These are phyloP conservation scores for Byasa hedistus DNA, from an alignment of 2,888 invertebrate species.

Conservation along the genomic window DNA sequence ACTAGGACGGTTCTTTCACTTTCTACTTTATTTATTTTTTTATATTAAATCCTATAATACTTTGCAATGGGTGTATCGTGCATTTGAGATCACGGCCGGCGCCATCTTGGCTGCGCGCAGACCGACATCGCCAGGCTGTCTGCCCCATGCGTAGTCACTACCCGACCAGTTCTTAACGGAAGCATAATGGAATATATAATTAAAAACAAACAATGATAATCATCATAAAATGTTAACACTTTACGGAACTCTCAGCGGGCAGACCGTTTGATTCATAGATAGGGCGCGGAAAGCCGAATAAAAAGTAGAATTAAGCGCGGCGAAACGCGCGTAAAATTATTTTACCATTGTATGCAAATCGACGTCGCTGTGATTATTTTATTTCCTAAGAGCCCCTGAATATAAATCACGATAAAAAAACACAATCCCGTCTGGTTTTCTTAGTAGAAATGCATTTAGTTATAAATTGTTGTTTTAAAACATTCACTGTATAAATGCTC, in stretches of 20 bases:
- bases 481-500: constrained; percentile 34
- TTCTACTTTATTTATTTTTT: neutral
- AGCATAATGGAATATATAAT: constrained; percentile 17
- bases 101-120: constrained; percentile 57
- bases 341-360: constrained; percentile 81
- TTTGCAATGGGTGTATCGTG: constrained; percentile 27
- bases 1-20: constrained; percentile 22
- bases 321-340: constrained; percentile 81
- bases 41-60: neutral
- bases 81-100: constrained; percentile 48
- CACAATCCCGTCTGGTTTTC: constrained; percentile 60
- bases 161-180: constrained; percentile 37
- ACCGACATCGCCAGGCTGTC: constrained; percentile 64
- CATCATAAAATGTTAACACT: constrained; percentile 69
- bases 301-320: constrained; percentile 79
- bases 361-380: constrained; percentile 77
- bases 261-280: constrained; percentile 77
- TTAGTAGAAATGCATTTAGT: constrained; percentile 62
- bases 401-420: constrained; percentile 77
- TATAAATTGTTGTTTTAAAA: constrained; percentile 46
- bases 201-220: constrained; percentile 28
- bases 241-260: constrained; percentile 63
- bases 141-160: constrained; percentile 50
- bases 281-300: constrained; percentile 75
- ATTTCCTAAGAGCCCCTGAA: constrained; percentile 76